These are phyloP conservation scores for Ostrea denselamellosa DNA, from an alignment of 1,140 invertebrate species.

Conservation along the genomic window DNA sequence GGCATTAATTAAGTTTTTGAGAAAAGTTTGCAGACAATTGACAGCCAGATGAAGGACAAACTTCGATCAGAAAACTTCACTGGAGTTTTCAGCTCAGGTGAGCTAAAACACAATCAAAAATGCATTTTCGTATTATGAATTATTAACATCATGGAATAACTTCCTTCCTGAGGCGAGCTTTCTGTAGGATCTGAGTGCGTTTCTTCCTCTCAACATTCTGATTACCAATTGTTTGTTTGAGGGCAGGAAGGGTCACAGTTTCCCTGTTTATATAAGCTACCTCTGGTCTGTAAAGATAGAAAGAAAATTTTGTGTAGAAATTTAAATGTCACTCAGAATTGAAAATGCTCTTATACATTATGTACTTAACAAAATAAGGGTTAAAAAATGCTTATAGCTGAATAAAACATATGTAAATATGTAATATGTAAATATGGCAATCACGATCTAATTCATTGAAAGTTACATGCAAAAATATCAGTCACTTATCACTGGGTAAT, in stretches of 20 bases:
- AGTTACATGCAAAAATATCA: no score
- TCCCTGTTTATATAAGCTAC: conserved; percentile 75
- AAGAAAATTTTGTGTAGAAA: not conserved
- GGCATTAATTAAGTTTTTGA: no score
- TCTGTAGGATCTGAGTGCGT: conserved; percentile 77
- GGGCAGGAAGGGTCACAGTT: conserved; percentile 72
- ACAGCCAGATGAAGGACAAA: not conserved
- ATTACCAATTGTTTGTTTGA: conserved; percentile 77
- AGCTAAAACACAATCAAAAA: not conserved
- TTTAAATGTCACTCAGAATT: not conserved
- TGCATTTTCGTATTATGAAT: not conserved
- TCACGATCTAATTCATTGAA: no score
- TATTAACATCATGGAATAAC: conserved; percentile 53
- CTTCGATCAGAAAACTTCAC: not conserved
- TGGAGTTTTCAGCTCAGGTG: not conserved
- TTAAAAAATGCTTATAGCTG: no score
- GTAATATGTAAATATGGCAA: no score
- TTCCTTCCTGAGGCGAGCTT: conserved; percentile 72
- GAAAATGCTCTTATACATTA: no score
- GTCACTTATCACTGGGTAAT: no score
- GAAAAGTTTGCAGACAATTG: no score
- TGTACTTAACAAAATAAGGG: no score
- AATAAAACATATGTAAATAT: no score
- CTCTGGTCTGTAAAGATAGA: conserved; percentile 72
- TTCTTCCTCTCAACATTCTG: conserved; percentile 75